A percentile compares a stretch with the other conserved stretches of the same genome.
phyloP scores from a whole-genome alignment of 2,797 vertebrate species.

The Falco rusticolus region DNA sequence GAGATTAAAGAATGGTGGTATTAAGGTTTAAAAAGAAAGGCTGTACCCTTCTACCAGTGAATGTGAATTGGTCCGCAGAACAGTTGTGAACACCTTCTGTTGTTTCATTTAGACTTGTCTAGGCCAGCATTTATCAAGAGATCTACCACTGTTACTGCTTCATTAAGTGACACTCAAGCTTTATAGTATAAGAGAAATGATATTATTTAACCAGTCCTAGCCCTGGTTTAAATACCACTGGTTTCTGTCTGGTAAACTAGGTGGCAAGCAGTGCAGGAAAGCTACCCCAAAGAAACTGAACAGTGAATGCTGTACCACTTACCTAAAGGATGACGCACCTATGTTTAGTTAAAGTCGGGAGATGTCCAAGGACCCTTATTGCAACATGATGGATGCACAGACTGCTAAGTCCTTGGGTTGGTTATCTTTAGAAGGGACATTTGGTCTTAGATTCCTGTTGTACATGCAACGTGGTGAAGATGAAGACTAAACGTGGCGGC shows the following conservation, averaged over 20 bases:
- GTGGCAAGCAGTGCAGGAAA: not conserved
- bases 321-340: too few species aligned
- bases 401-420: too few species aligned
- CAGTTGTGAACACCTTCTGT: not conserved
- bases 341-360: too few species aligned
- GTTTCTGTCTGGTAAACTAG: not conserved
- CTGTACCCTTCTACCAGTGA: not conserved
- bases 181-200: not conserved
- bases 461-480: too few species aligned
- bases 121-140: not conserved
- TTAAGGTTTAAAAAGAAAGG: not conserved
- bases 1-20: not conserved
- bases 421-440: too few species aligned
- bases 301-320: too few species aligned
- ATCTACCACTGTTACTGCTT: not conserved
- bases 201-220: not conserved
- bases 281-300: not conserved
- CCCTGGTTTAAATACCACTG: not conserved
- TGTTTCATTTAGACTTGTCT: not conserved
- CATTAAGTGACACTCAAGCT: not conserved
- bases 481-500: too few species aligned
- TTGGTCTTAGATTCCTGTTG: too few species aligned
- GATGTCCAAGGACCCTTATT: too few species aligned
- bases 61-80: not conserved
- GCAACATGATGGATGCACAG: too few species aligned